A percentile compares a stretch with the other conserved stretches of the same genome.
These are phyloP conservation scores for Amblyopsis rosae DNA, from an alignment of 2,113 vertebrate genomes.

Conservation along the genomic window DNA sequence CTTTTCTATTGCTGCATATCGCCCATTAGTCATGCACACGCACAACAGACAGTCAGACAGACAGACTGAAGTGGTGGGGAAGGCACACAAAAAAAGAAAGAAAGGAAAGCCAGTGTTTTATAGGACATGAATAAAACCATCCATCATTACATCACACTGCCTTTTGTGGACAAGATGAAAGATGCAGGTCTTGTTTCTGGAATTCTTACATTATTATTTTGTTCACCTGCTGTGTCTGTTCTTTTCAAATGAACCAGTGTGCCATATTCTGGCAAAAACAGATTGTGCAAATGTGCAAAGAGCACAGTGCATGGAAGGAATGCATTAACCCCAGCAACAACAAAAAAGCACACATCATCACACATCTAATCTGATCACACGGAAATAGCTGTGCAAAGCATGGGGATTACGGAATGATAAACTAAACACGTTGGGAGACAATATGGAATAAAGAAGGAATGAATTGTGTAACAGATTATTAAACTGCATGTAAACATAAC, in stretches of 20 bases:
- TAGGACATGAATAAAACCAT: slow-evolving; percentile 37
- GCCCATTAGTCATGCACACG: slow-evolving; percentile 52
- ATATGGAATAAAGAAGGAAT: neutral
- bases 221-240: slow-evolving; percentile 30
- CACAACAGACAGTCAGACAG: slow-evolving; percentile 10
- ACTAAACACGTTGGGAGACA: neutral
- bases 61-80: slow-evolving; percentile 1
- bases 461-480: neutral
- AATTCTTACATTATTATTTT: slow-evolving; percentile 52
- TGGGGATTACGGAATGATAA: too few relatives aligned
- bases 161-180: neutral
- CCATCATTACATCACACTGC: slow-evolving; percentile 53
- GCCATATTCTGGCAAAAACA: too few relatives aligned
- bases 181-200: neutral
- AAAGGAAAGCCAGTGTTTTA: slow-evolving; percentile 8
- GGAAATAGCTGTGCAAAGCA: neutral
- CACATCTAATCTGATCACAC: neutral
- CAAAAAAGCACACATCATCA: too few relatives aligned
- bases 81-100: slow-evolving; percentile 9
- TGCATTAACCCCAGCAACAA: too few relatives aligned
- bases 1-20: slow-evolving; percentile 55
- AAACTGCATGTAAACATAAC: neutral
- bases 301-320: too few relatives aligned
- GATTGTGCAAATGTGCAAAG: too few relatives aligned
- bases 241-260: too few relatives aligned